A percentile compares a stretch with the other conserved stretches of the same genome.
phyloP scores from a whole-genome alignment of 2,888 invertebrate genomes.

The Eurois occulta region DNA sequence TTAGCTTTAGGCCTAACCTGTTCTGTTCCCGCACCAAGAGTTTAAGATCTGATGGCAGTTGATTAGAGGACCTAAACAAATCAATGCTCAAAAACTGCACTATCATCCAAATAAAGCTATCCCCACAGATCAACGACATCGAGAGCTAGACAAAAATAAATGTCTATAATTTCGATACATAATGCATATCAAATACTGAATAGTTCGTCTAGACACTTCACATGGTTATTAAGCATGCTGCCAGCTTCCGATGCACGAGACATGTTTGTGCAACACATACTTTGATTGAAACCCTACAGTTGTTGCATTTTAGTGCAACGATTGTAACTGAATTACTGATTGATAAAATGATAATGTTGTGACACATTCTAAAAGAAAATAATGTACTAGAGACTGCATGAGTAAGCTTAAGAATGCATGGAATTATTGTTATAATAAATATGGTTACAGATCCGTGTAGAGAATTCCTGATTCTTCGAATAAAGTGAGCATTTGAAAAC shows the following conservation, averaged over 20 bases:
- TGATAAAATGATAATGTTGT: slow-evolving; percentile 9
- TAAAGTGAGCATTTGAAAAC: too few species aligned
- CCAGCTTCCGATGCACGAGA: slow-evolving; percentile 46
- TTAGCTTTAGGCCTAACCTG: too few species aligned
- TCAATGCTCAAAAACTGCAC: too few species aligned
- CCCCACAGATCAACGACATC: background rate
- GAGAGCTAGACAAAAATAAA: slow-evolving; percentile 13
- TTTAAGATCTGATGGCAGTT: too few species aligned
- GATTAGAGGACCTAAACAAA: too few species aligned
- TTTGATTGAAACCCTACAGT: slow-evolving; percentile 34
- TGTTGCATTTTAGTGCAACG: slow-evolving; percentile 52
- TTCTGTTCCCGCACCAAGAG: too few species aligned
- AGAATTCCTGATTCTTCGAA: too few species aligned
- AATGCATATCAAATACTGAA: slow-evolving; percentile 30
- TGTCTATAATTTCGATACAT: slow-evolving; percentile 27
- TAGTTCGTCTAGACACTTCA: slow-evolving; percentile 36
- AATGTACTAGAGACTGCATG: background rate
- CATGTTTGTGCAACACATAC: slow-evolving; percentile 36
- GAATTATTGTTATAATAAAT: background rate
- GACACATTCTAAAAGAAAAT: slow-evolving; percentile 9
- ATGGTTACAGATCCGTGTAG: too few species aligned
- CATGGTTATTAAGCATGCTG: slow-evolving; percentile 41
- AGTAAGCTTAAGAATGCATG: background rate
- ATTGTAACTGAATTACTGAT: slow-evolving; percentile 48
- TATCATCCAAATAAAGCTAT: too few species aligned